Evolutionary conservation across 2,113 vertebrate species (phyloP), one percentile per base, ranked within the genome.

Genomic region (Ancistrus triradiatus): DNA sequence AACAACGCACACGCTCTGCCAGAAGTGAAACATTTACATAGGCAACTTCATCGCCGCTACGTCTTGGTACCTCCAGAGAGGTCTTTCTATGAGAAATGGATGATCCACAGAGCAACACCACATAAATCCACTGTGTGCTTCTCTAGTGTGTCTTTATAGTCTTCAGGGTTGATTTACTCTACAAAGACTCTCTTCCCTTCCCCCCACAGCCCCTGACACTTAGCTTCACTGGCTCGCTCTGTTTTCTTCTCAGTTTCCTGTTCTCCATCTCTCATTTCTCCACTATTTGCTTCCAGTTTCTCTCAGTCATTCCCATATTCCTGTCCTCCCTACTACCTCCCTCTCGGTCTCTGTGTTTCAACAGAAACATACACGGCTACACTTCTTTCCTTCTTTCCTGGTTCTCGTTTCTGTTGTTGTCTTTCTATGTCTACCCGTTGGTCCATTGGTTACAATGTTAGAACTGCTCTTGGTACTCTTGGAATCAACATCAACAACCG

Each of bases 121-220:
- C 65, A 83, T 81, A 77, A 81, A 84, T 73, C 53, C n/a, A 78
- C 74, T 74, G 67, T 49, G 71, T 63, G 76, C 73, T 63, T 69
- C 79, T 76, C 66, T 15, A 28, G 33, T 58, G 35, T 63, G 46
- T 25, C 56, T 62, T 53, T 2, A 17, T 31, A 71, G 72, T 82
- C 79, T 81, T 66, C 63, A 74, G 63, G 72, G 74, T 67, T 80
- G 77, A 81, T 83, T 83, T 81, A 78, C 74, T 68, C 46, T n/a
- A 58, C 61, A 52, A 64, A 61, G 42, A 25, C 49, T 67, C 74
- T 72, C 66, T 70, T 57, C 70, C 69, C 72, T 43, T n/a, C 73
- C 77, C 74, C 77, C 76, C 59, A 27, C 25, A 22, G 5, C 61
- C 31, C 42, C 37, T 60, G 48, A 38, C 22, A 49, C 49, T 59